phyloP scores from a whole-genome alignment of 2,113 vertebrate genomes.

The Hydrochoerus hydrochaeris region DNA sequence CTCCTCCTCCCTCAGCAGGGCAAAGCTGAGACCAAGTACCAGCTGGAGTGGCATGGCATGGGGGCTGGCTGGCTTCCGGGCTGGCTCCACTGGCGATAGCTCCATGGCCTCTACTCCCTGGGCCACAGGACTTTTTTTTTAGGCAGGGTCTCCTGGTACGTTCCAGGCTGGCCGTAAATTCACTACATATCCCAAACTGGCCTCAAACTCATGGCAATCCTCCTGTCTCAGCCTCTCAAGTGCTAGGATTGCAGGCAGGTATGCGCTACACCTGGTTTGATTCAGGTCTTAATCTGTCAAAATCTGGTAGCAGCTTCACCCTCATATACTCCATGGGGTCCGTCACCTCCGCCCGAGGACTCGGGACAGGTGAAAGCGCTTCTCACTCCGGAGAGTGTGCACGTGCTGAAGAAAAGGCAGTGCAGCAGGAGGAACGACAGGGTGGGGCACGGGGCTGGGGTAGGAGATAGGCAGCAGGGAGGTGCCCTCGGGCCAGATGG shows the following conservation, averaged over 20 bases:
- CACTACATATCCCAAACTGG: background rate
- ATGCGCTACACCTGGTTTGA: background rate
- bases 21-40: background rate
- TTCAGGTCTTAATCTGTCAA: background rate
- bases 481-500: slow-evolving; percentile 68
- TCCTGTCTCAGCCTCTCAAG: background rate
- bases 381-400: background rate
- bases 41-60: accelerated
- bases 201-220: background rate
- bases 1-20: background rate
- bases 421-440: background rate
- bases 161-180: background rate
- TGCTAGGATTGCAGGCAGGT: background rate
- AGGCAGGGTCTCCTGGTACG: background rate
- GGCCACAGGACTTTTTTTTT: background rate
- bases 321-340: background rate
- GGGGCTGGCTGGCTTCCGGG: background rate
- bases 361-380: background rate
- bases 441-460: slow-evolving; percentile 70
- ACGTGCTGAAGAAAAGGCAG: background rate
- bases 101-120: background rate
- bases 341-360: background rate
- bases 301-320: background rate
- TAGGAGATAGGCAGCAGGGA: slow-evolving; percentile 65
- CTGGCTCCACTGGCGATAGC: background rate